A percentile compares a stretch with the other conserved stretches of the same genome.
phyloP scores from a whole-genome alignment of 2,888 invertebrate genomes.

The Leptothorax acervorum region DNA sequence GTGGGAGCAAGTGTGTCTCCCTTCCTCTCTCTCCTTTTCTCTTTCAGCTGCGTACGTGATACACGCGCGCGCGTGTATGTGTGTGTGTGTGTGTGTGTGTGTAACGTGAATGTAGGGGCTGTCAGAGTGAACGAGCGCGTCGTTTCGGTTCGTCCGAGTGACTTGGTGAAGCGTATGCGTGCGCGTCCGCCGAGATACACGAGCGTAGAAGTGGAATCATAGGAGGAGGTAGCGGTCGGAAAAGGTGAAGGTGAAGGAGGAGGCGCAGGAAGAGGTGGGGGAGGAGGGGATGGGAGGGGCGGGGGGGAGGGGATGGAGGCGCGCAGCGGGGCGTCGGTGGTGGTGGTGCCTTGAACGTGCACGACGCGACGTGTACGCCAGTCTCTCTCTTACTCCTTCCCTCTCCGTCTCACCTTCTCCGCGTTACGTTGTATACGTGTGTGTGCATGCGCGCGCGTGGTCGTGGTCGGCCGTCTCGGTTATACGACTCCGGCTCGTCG shows the following conservation, averaged over 20 bases:
- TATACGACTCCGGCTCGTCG: slow-evolving; percentile 71
- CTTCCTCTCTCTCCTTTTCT: neutral
- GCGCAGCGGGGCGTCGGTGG: slow-evolving; percentile 23
- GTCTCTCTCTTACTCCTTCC: neutral
- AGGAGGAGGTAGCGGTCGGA: slow-evolving; percentile 55
- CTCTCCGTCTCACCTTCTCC: neutral
- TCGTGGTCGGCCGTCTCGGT: slow-evolving; percentile 62
- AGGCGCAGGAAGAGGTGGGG: slow-evolving; percentile 40
- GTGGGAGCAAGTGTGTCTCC: slow-evolving; percentile 10
- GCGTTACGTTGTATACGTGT: neutral
- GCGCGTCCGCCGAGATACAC: slow-evolving; percentile 55
- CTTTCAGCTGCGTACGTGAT: neutral
- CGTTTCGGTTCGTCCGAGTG: slow-evolving; percentile 21
- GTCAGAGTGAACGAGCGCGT: slow-evolving; percentile 16
- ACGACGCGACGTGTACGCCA: neutral
- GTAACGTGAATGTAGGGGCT: neutral
- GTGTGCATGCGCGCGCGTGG: no score
- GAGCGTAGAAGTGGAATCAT: slow-evolving; percentile 45
- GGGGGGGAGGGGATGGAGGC: neutral
- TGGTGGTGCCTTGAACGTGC: slow-evolving; percentile 44
- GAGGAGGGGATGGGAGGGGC: neutral
- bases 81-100: neutral
- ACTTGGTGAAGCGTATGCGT: slow-evolving; percentile 50
- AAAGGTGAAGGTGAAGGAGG: slow-evolving; percentile 53
- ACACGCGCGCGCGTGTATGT: neutral